phyloP scores from a whole-genome alignment of 2,797 vertebrate genomes.

The Tapirus indicus region DNA sequence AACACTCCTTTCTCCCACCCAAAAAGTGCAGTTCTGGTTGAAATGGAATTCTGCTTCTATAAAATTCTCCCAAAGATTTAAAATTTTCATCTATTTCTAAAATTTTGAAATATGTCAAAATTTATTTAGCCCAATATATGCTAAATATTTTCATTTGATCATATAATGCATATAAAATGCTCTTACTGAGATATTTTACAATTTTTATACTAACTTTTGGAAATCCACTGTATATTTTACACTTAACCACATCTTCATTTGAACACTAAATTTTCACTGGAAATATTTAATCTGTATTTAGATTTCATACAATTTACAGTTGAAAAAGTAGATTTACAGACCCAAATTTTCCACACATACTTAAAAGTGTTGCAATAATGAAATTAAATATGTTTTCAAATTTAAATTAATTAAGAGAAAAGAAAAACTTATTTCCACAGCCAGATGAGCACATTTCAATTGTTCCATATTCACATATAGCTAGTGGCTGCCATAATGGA shows the following conservation, averaged over 20 bases:
- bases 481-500: neutral
- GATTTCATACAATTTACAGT: neutral
- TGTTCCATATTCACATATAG: neutral
- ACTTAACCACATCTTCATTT: constrained; percentile 8
- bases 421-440: neutral
- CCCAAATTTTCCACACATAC: neutral
- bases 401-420: constrained; percentile 40
- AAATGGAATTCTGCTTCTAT: neutral
- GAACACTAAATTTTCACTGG: neutral
- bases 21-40: neutral
- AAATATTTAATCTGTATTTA: neutral
- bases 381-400: neutral
- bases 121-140: neutral
- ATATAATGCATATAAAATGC: neutral
- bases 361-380: constrained; percentile 11
- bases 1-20: neutral
- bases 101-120: no score
- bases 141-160: neutral
- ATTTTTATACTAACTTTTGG: neutral
- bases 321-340: neutral
- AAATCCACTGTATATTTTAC: neutral
- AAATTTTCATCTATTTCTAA: neutral
- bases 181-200: neutral
- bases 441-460: constrained; percentile 17
- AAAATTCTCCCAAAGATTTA: neutral